These are phyloP conservation scores for Premnoplex brunnescens DNA, from an alignment of 2,797 vertebrate genomes.

Conservation along the genomic window DNA sequence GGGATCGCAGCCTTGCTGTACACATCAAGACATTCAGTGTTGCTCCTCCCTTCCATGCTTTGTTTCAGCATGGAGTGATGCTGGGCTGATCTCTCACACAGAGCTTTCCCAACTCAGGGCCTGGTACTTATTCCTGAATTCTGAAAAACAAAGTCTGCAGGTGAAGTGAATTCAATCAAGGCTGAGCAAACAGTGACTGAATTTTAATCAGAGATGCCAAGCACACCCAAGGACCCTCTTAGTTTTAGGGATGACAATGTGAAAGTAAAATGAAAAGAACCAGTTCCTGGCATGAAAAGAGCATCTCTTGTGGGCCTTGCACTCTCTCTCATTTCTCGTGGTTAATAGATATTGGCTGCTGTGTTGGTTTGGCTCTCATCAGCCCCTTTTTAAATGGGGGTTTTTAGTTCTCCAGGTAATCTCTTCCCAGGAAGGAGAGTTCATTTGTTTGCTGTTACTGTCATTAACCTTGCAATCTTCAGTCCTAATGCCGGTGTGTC, in stretches of 20 bases:
- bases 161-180: not conserved
- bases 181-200: not conserved
- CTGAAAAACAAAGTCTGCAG: not conserved
- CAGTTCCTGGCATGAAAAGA: not conserved
- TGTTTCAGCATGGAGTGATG: not conserved
- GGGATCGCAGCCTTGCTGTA: not conserved
- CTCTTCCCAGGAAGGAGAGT: not conserved
- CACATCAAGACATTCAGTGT: not conserved
- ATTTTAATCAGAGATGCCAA: not conserved
- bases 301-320: not conserved
- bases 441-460: constrained; percentile 40
- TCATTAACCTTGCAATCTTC: constrained; percentile 37
- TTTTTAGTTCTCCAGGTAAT: constrained; percentile 8
- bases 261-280: not conserved
- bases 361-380: not conserved
- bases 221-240: not conserved
- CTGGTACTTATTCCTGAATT: not conserved
- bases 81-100: not conserved
- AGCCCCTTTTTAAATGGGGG: not conserved
- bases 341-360: rapidly evolving
- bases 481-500: not conserved
- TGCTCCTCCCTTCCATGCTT: not conserved
- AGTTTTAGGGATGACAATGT: not conserved
- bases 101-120: not conserved
- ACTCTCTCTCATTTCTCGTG: not conserved